Base-by-base conservation (phyloP, 1,140 invertebrate species). In the Cataglyphis hispanica region DNA sequence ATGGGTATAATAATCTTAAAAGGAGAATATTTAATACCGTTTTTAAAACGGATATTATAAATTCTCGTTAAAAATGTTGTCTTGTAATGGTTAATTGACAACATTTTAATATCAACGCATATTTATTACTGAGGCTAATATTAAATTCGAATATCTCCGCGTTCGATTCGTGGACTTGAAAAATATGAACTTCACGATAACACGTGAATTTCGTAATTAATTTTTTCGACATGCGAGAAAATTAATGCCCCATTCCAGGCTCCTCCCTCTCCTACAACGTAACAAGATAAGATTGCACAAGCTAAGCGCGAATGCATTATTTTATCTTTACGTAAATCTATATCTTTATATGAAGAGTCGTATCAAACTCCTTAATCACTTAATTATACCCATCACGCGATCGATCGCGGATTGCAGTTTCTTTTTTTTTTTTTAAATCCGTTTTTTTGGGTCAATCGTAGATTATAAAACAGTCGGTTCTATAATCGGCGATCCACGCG, bases 81-180 rank as follows among this genome's bases (percentile, higher is more conserved):
- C 1, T 37, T 34, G 4, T 2, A 50, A 16, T 50, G 1, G 43
- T 66, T 66, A 22, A 78, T 53, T 16, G 27, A 22, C 34, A 50
- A 16, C 4, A 19, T 53, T 37, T 58, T 53, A 78, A 78, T 34
- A 46, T 66, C 75, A 16, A 66, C 10, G 37, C 2, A 27, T n/a
- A 25, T 6, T 78, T n/a, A 67, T 77, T 37, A 43, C 7, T n/a
- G 31, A 16, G 22, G 43, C 43, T 67, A 58, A 78, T 67, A 78
- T 67, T 67, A 78, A 78, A 78, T 78, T 67, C 22, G 37, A 78
- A 78, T 78, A 6, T 50, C 10, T 78, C 60, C 3, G 6, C 25
- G 40, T n/a, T 63, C 2, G 27, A 31, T 27, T 46, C 43, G 76
- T 66, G 19, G 61, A 10, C 66, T 13, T 63, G 67, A 78, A 67